These are phyloP conservation scores for Xanthorhoe designata DNA, from an alignment of 2,888 invertebrate species.

Conservation along the genomic window DNA sequence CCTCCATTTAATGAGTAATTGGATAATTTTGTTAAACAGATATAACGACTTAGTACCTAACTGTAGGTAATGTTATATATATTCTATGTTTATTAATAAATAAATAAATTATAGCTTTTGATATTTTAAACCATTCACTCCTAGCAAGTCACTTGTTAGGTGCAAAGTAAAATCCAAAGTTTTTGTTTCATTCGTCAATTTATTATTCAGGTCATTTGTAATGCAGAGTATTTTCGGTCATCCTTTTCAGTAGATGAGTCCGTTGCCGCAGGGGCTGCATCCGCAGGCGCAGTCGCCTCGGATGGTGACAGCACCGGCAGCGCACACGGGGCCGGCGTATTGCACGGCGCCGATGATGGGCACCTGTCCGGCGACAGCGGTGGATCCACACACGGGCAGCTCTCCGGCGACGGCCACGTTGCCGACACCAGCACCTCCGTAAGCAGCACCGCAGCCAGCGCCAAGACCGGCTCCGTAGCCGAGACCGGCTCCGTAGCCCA, in stretches of 20 bases:
- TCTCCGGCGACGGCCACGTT: conserved; percentile 51
- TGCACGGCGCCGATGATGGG: conserved; percentile 52
- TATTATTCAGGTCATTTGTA: conserved; percentile 44
- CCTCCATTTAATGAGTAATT: too few relatives aligned
- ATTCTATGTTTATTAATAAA: too few relatives aligned
- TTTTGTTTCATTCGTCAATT: conserved; percentile 2
- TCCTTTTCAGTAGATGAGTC: conserved; percentile 9
- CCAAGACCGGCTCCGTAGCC: conserved; percentile 11
- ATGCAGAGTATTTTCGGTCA: conserved; percentile 33
- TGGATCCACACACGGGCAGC: conserved; percentile 50
- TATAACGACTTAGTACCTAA: too few relatives aligned
- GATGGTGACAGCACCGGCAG: conserved; percentile 48
- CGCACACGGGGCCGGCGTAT: conserved; percentile 46
- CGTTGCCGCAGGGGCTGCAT: conserved; percentile 28
- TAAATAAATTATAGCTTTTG: too few relatives aligned
- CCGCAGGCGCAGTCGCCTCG: conserved; percentile 44
- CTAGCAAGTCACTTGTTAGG: not conserved
- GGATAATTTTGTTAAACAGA: too few relatives aligned
- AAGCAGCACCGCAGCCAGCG: conserved; percentile 20
- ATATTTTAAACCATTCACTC: too few relatives aligned
- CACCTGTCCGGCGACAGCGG: conserved; percentile 49
- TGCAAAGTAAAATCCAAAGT: not conserved
- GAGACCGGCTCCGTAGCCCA: conserved; percentile 19
- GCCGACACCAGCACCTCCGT: conserved; percentile 32
- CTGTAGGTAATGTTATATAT: too few relatives aligned